Percentiles rank a stretch among this genome's conserved stretches.
Conservation (phyloP, 2,797 vertebrate genomes). For the Poliocrania exsul region DNA sequence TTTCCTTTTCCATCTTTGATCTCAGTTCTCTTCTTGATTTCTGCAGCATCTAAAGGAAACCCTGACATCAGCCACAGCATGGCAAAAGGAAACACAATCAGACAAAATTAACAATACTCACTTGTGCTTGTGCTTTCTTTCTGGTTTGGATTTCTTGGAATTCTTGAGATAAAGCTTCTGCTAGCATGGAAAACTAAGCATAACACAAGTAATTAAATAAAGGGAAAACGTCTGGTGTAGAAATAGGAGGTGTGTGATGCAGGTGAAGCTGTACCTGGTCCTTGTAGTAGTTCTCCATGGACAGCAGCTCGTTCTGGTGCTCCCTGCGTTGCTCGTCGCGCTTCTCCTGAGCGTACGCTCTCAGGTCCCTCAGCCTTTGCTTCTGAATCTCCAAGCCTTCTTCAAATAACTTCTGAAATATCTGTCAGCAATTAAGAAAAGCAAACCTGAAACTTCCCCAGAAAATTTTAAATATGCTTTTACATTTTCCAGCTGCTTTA, state of each 20-base stretch:
- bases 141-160: slow-evolving; percentile 85
- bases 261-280: slow-evolving; percentile 84
- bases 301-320: slow-evolving; percentile 86
- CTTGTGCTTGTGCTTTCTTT: slow-evolving; percentile 90
- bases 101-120: slow-evolving; percentile 47
- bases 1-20: slow-evolving; percentile 91
- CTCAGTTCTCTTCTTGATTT: slow-evolving; percentile 90
- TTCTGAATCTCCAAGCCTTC: slow-evolving; percentile 93
- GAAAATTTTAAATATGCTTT: not conserved
- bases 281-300: slow-evolving; percentile 96
- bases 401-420: slow-evolving; percentile 92
- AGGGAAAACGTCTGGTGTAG: not conserved
- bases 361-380: slow-evolving; percentile 86
- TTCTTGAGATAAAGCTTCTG: slow-evolving; percentile 89
- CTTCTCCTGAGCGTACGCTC: slow-evolving; percentile 84
- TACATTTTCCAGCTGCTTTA: not conserved
- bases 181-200: slow-evolving; percentile 90
- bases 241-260: not conserved
- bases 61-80: not conserved
- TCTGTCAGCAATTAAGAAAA: slow-evolving; percentile 74
- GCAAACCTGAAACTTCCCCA: not conserved
- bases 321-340: slow-evolving; percentile 81
- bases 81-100: not conserved
- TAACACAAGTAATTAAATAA: not conserved
- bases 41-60: slow-evolving; percentile 82